A percentile compares a stretch with the other conserved stretches of the same genome.
Conservation (phyloP, 2,888 invertebrate species). For the Sphaeridia pumilis region DNA sequence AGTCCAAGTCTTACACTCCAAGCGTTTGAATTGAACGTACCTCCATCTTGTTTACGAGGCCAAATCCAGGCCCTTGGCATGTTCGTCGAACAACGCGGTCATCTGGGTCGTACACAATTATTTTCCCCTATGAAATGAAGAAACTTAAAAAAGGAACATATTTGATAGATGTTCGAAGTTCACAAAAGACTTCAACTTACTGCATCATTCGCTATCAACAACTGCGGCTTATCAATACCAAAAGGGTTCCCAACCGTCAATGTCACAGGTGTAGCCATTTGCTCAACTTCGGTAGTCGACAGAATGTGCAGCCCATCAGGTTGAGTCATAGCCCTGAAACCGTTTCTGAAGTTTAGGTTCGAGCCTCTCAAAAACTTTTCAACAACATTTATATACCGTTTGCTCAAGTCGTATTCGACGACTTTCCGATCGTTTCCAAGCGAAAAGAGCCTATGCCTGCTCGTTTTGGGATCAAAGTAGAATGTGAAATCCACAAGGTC, state of each 20-base stretch:
- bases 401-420: constrained; percentile 49
- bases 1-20: neutral
- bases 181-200: neutral
- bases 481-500: constrained; percentile 49
- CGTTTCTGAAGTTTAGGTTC: neutral
- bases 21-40: constrained; percentile 9
- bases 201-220: constrained; percentile 9
- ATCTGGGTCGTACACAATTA: constrained; percentile 15
- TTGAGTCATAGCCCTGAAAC: constrained; percentile 4
- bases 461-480: constrained; percentile 38
- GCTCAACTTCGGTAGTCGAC: constrained; percentile 4
- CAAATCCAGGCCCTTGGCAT: constrained; percentile 21
- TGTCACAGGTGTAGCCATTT: constrained; percentile 10
- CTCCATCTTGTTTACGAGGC: constrained; percentile 17
- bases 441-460: constrained; percentile 46
- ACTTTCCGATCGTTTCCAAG: constrained; percentile 50
- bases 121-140: constrained; percentile 11
- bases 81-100: constrained; percentile 6
- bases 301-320: constrained; percentile 4
- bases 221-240: constrained; percentile 7
- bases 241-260: constrained; percentile 8
- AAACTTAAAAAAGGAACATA: neutral
- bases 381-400: constrained; percentile 38
- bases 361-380: neutral
- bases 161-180: neutral